Evolutionary conservation across 2,888 invertebrate genomes (phyloP), one percentile per base, ranked within the genome.

Genomic region (Lathronympha strigana): DNA sequence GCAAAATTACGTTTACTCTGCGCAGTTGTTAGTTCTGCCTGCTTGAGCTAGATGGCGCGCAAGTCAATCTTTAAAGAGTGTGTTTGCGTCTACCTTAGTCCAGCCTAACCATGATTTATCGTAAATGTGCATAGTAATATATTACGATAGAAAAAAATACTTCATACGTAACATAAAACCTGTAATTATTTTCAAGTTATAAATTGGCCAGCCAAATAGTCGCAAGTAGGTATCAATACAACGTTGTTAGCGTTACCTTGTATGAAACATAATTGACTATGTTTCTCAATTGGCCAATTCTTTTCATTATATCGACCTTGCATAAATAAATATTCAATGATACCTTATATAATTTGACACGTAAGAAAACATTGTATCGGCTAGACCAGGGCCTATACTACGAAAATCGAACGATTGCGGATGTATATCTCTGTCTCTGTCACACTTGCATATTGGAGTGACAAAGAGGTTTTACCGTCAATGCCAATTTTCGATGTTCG

Each of bases 241-340:
- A 11, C 8, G 51, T 47, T 43, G 43, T 43, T 61, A 61, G 23
- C 33, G 36, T 28, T 63, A 63, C 62, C 54, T 63, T 55, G 54
- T 63, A 63, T 28, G 38, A 54, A 38, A 43, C 31, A 28, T 47
- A 45, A 47, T 63, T 63, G 38, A 51, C 43, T 51, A 36, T n/a
- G 21, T 47, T 63, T 63, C 36, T 47, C 47, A 55, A 63, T 19
- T 47, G 38, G 23, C 47, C 38, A 54, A 63, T 55, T 54, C 11
- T 54, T 45, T 28, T 62, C 40, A 31, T 49, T 55, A 47, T 43
- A 19, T 43, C 4, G 43, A 19, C 31, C 57, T 57, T 45, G 57
- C 17, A 43, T 54, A 38, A 38, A 43, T 54, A 38, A 38, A 25
- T 40, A 40, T 54, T 38, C 9, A 55, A 15, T 38, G 25, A 25